Evolutionary conservation across 2,888 invertebrate species (phyloP).

Genomic region (Schizotus pectinicornis): DNA sequence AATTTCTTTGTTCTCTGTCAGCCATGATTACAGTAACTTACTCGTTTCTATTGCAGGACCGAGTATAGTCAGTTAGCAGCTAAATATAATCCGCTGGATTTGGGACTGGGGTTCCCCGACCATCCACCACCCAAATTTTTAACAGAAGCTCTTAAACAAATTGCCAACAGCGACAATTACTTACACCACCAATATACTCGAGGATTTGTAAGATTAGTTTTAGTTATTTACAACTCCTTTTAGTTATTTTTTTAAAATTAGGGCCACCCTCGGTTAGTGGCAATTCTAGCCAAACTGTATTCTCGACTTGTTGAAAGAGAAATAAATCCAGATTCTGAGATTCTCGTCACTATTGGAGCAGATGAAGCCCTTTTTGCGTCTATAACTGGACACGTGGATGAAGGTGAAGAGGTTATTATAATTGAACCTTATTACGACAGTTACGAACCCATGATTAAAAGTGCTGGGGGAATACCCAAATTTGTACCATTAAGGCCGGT

Average conservation of each 20-base stretch:
- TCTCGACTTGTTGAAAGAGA: conserved; percentile 75
- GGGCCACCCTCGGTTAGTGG: conserved; percentile 92
- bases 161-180: conserved; percentile 72
- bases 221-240: conserved; percentile 9
- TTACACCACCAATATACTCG: conserved; percentile 91
- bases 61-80: conserved; percentile 86
- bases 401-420: conserved; percentile 91
- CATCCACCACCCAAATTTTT: conserved; percentile 86
- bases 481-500: conserved; percentile 88
- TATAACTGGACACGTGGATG: conserved; percentile 82
- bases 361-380: conserved; percentile 92
- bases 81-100: conserved; percentile 87
- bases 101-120: conserved; percentile 97
- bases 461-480: conserved; percentile 84
- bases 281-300: conserved; percentile 84
- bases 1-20: conserved; percentile 46
- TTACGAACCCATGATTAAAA: conserved; percentile 92
- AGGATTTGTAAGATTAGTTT: conserved; percentile 76
- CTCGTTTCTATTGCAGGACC: conserved; percentile 69
- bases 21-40: no score
- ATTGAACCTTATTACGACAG: conserved; percentile 99
- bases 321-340: conserved; percentile 85
- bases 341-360: conserved; percentile 90
- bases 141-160: conserved; percentile 74
- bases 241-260: conserved; percentile 52